Base-by-base conservation (phyloP, 2,888 invertebrate species). In the Ophion ventricosus region DNA sequence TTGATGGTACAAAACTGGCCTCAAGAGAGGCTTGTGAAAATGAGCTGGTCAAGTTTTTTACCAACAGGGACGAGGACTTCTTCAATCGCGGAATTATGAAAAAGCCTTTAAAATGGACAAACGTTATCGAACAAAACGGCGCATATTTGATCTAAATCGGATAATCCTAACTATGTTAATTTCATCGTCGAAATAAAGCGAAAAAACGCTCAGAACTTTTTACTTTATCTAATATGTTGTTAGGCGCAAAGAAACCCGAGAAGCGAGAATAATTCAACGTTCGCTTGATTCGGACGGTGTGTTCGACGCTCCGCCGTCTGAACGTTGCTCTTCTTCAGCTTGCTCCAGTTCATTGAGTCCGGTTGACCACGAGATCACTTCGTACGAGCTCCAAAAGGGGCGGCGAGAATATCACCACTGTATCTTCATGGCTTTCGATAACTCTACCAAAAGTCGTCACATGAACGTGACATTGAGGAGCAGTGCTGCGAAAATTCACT, bases 341-440 rank as follows among this genome's bases (percentile, higher is more conserved):
- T 43, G 70, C 49, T 61, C 29, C 40, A 54, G 54, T 61, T 61
- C 29, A 61, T 72, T 74, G 79, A 59, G 40, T 76, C 70, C n/a
- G 66, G 57, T 61, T 73, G 67, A 40, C 56, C 70, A 43, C 26
- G 64, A 29, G 54, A 59, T 75, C 49, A 49, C 49, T 29, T 63
- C 29, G 49, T 35, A 64, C 54, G 54, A 54, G 20, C 43, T 20
- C 29, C 61, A 75, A 63, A 75, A 75, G 54, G 64, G 64, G 64
- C 75, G 35, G 29, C 63, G 54, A 54, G 64, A 54, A 75, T 29
- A 64, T 54, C 64, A 29, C 73, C 61, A 23, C 23, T 43, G 75
- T 26, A 49, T 74, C 73, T 72, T 11, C 73, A 7, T 40, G 11
- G 23, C 61, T 23, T 17, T 3, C 54, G 17, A n/a, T 2, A 3